These are phyloP conservation scores for Rhagium mordax DNA, from an alignment of 2,888 invertebrate species.

Conservation along the genomic window DNA sequence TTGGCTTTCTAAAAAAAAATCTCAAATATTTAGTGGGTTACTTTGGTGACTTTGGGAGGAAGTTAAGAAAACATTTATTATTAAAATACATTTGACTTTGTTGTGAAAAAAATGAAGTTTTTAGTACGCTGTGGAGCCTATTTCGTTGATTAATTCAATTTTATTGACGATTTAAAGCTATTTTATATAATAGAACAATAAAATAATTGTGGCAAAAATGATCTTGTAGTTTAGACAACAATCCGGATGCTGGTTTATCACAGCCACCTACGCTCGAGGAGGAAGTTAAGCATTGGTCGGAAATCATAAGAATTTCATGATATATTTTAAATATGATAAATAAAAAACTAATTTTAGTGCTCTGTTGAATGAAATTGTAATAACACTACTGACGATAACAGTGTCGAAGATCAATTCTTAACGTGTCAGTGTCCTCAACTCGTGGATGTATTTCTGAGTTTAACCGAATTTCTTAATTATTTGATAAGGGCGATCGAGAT, in stretches of 20 bases:
- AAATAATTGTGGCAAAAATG: background rate
- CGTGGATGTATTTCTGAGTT: slow-evolving; percentile 42
- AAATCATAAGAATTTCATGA: slow-evolving; percentile 61
- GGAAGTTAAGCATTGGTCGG: slow-evolving; percentile 63
- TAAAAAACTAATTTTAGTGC: slow-evolving; percentile 48
- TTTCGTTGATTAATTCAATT: too few relatives aligned
- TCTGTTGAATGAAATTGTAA: slow-evolving; percentile 46
- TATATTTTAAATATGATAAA: slow-evolving; percentile 52
- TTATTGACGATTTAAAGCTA: background rate
- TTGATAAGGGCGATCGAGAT: slow-evolving; percentile 37
- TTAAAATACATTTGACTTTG: too few relatives aligned
- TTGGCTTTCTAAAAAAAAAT: too few relatives aligned
- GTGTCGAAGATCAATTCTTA: slow-evolving; percentile 60
- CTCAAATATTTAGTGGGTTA: too few relatives aligned
- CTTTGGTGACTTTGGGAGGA: too few relatives aligned
- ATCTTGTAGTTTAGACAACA: slow-evolving; percentile 39
- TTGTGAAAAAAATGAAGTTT: too few relatives aligned
- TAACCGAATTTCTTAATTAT: slow-evolving; percentile 52
- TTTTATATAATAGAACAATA: background rate
- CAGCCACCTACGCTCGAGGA: slow-evolving; percentile 52
- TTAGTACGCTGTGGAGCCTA: too few relatives aligned
- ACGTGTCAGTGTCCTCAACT: slow-evolving; percentile 61
- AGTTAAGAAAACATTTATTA: too few relatives aligned
- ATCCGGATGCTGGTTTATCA: slow-evolving; percentile 55
- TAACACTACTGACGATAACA: slow-evolving; percentile 53